Evolutionary conservation across 2,797 vertebrate genomes (phyloP), one percentile per base, ranked within the genome.

Genomic region (Poeciliopsis turneri): DNA sequence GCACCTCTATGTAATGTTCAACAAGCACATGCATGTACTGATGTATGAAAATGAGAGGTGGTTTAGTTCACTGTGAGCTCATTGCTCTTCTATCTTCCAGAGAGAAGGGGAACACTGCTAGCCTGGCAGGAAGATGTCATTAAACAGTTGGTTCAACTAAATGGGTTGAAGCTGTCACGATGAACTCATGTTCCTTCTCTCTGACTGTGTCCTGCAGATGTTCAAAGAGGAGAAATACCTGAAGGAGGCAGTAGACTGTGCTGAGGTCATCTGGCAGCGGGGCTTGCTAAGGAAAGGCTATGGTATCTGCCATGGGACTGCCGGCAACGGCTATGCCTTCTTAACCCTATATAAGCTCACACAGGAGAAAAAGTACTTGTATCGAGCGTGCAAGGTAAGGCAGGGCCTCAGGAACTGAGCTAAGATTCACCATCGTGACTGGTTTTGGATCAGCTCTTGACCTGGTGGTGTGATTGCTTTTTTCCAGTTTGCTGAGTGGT

Each of bases 181-280:
- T 57, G n/a, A 28, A 28, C 55, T 28, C 3, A 13, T 57, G n/a
- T 57, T 57, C 11, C 12, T 12, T 57, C 11, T 61, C 13, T 5
- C 28, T 59, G 59, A 36, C 30, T 72, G 71, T 85, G 55, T 84
- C 28, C 78, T 6, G 2, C 85, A 99, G 98, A 93, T 96, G 45
- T 99, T 99, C 86, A 97, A 97, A 89, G 98, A 99, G 76, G 98
- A 99, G 51, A 99, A 99, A 82, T 99, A 99, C 87, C 79, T 99
- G 92, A 98, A 97, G 86, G 98, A 99, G 41, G 98, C 98, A 2
- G 83, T 95, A 82, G 98, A 99, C 1, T 99, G 97, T 45, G 97
- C 96, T 0, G 98, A 99, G 78, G 96, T 99, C 86, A 98, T 99
- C 85, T 99, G 98, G 98, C 97, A 98, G 88, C 95, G 97, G 23